A percentile compares a stretch with the other conserved stretches of the same genome.
Conservation (phyloP, 2,888 invertebrate genomes). For the Ferdinandea cuprea region DNA sequence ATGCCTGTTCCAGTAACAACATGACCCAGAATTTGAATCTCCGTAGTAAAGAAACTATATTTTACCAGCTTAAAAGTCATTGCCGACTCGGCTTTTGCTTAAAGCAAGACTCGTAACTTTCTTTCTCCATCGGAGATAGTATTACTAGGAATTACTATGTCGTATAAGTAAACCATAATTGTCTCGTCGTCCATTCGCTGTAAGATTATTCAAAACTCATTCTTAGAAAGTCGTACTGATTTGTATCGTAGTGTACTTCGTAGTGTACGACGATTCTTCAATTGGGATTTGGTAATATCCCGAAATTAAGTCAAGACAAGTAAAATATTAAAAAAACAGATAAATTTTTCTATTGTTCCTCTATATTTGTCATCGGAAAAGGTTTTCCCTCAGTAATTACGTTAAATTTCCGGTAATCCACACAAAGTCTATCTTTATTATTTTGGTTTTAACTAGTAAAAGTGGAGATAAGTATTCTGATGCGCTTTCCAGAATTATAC, state of each 20-base stretch:
- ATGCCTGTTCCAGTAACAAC: neutral
- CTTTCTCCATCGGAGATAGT: constrained; percentile 8
- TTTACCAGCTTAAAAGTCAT: constrained; percentile 38
- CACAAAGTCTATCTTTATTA: neutral
- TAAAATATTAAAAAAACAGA: constrained; percentile 24
- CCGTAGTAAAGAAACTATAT: constrained; percentile 14
- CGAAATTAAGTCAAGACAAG: constrained; percentile 33
- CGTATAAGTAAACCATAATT: constrained; percentile 18
- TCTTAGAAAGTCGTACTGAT: constrained; percentile 23
- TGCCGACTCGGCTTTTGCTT: constrained; percentile 11
- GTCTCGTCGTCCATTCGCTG: constrained; percentile 5
- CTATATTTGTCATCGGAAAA: constrained; percentile 28
- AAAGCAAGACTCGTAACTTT: constrained; percentile 12
- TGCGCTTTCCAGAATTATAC: constrained; percentile 31
- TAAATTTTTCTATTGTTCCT: constrained; percentile 24
- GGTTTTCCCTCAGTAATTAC: constrained; percentile 17
- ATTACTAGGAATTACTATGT: constrained; percentile 25
- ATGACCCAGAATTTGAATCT: constrained; percentile 20
- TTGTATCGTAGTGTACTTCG: constrained; percentile 23
- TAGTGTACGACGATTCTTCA: constrained; percentile 1
- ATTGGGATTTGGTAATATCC: constrained; percentile 30
- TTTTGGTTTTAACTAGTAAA: constrained; percentile 35
- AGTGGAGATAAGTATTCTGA: constrained; percentile 34
- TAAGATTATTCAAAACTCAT: constrained; percentile 30
- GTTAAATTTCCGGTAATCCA: neutral